These are phyloP conservation scores for Microplitis mediator DNA, from an alignment of 1,140 invertebrate genomes.

Conservation along the genomic window DNA sequence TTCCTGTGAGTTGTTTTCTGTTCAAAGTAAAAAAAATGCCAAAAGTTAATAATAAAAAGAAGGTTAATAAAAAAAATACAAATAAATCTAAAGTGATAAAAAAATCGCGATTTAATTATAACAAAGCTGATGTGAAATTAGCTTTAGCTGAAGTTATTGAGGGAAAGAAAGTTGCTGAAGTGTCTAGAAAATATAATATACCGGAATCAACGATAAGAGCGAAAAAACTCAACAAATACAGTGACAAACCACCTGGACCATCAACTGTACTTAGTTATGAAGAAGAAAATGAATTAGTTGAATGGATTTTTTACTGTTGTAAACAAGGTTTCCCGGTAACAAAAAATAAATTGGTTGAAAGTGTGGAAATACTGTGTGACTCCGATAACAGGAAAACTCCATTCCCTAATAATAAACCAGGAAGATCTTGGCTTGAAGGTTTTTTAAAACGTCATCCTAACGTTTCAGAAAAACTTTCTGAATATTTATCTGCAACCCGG, in stretches of 20 bases:
- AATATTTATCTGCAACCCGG: conserved; percentile 37
- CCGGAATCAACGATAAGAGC: neutral
- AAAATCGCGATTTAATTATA: neutral
- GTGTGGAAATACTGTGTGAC: conserved; percentile 43
- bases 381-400: conserved; percentile 37
- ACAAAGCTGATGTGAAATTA: neutral
- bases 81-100: no score
- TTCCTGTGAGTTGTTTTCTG: no score
- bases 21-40: no score
- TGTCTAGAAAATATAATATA: neutral
- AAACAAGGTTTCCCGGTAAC: neutral
- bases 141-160: neutral
- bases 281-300: neutral
- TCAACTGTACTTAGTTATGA: neutral
- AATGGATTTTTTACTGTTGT: neutral
- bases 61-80: no score
- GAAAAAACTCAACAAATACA: neutral
- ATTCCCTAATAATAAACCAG: conserved; percentile 43
- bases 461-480: conserved; percentile 33
- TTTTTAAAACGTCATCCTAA: conserved; percentile 44
- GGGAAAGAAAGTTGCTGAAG: neutral
- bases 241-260: neutral
- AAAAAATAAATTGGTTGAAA: conserved; percentile 37
- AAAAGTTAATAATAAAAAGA: no score
- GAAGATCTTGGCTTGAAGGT: conserved; percentile 37